Evolutionary conservation across 2,888 invertebrate species (phyloP).

Genomic region (Agrotis ipsilon): DNA sequence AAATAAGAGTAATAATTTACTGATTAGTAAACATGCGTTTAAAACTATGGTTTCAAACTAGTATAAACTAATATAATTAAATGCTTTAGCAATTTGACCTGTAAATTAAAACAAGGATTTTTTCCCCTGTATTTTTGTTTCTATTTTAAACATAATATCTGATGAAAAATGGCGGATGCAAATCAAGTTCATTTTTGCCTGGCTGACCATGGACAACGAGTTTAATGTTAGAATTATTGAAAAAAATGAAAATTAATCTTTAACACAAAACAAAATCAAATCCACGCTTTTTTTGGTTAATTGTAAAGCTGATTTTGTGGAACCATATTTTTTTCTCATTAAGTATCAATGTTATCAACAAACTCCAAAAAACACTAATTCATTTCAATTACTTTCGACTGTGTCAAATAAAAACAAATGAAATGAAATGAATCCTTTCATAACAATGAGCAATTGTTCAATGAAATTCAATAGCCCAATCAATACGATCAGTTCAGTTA

Average conservation of each 20-base stretch:
- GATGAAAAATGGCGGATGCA: neutral
- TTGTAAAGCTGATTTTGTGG: neutral
- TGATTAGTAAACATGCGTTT: conserved; percentile 33
- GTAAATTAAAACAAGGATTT: conserved; percentile 17
- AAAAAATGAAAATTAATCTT: neutral
- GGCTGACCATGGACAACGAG: no score
- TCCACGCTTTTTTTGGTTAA: neutral
- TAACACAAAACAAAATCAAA: neutral
- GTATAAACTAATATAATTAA: conserved; percentile 1
- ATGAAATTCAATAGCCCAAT: conserved; percentile 34
- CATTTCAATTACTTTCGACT: conserved; percentile 7
- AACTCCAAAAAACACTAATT: neutral
- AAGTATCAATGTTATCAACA: neutral
- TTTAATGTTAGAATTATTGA: neutral
- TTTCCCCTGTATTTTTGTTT: no score
- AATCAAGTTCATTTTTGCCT: no score
- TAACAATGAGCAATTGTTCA: conserved; percentile 7
- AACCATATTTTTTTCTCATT: neutral
- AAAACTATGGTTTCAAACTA: neutral
- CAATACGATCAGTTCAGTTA: conserved; percentile 3
- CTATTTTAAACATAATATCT: neutral
- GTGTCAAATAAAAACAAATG: conserved; percentile 10
- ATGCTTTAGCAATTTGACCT: conserved; percentile 18
- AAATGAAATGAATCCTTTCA: conserved; percentile 7
- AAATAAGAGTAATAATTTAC: neutral